These are phyloP conservation scores for Zosterops borbonicus DNA, from an alignment of 2,113 vertebrate species.

Conservation along the genomic window DNA sequence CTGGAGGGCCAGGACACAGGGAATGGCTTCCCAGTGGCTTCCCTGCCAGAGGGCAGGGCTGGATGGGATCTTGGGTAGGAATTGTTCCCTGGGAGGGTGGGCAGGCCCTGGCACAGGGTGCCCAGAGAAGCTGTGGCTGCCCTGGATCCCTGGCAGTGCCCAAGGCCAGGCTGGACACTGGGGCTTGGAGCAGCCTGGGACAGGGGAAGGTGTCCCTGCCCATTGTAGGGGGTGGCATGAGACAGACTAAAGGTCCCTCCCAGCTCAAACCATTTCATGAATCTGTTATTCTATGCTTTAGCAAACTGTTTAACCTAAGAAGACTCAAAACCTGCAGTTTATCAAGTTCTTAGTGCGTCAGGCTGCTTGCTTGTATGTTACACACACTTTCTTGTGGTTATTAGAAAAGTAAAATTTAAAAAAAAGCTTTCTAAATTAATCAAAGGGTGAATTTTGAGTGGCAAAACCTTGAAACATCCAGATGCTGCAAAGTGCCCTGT, in stretches of 20 bases:
- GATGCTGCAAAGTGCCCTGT: background rate
- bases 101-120: background rate
- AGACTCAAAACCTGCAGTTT: background rate
- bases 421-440: background rate
- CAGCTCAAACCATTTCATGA: background rate
- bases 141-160: background rate
- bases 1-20: accelerated
- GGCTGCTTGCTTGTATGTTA: background rate
- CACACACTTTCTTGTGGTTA: background rate
- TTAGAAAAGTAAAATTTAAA: background rate
- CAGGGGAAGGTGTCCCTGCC: background rate
- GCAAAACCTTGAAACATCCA: background rate
- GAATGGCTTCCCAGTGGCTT: background rate
- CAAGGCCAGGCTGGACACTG: background rate
- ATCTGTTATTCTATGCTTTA: background rate
- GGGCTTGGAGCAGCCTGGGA: background rate
- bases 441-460: background rate
- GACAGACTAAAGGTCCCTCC: background rate
- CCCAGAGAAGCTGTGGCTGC: background rate
- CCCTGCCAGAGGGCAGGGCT: background rate
- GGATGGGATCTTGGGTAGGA: background rate
- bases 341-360: background rate
- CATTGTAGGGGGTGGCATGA: background rate
- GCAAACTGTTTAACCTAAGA: background rate
- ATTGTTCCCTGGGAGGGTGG: background rate